phyloP scores from a whole-genome alignment of 2,797 vertebrate species.

The Mormyrus hasselquistii region DNA sequence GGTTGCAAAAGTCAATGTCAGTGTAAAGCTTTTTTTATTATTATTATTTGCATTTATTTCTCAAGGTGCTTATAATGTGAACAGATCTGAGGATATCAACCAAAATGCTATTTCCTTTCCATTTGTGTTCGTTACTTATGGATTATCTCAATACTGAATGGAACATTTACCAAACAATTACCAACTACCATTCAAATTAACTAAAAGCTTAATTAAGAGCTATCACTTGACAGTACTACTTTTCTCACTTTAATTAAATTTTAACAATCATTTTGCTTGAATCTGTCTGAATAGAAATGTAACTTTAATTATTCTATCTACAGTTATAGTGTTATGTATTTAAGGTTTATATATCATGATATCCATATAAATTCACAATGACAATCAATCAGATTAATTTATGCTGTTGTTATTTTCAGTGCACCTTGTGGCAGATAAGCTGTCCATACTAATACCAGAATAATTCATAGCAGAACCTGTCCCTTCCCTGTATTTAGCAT shows the following conservation, averaged over 20 bases:
- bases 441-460: slow-evolving; percentile 60
- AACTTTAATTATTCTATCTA: background rate
- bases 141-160: background rate
- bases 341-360: slow-evolving; percentile 34
- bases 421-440: slow-evolving; percentile 53
- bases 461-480: slow-evolving; percentile 56
- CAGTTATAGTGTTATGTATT: slow-evolving; percentile 18
- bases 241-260: background rate
- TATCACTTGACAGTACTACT: background rate
- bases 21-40: background rate
- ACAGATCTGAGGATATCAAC: slow-evolving; percentile 6
- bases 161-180: slow-evolving; percentile 17
- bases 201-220: slow-evolving; percentile 12
- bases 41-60: background rate
- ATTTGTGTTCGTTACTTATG: slow-evolving; percentile 15
- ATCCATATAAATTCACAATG: slow-evolving; percentile 37
- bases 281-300: background rate
- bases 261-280: background rate
- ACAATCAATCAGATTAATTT: slow-evolving; percentile 53
- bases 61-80: slow-evolving; percentile 4
- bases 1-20: background rate
- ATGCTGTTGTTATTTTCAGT: slow-evolving; percentile 53
- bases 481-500: slow-evolving; percentile 52
- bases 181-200: slow-evolving; percentile 12
- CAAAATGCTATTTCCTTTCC: slow-evolving; percentile 6